Evolutionary conservation across 2,888 invertebrate genomes (phyloP).

Genomic region (Drosophila cracens): DNA sequence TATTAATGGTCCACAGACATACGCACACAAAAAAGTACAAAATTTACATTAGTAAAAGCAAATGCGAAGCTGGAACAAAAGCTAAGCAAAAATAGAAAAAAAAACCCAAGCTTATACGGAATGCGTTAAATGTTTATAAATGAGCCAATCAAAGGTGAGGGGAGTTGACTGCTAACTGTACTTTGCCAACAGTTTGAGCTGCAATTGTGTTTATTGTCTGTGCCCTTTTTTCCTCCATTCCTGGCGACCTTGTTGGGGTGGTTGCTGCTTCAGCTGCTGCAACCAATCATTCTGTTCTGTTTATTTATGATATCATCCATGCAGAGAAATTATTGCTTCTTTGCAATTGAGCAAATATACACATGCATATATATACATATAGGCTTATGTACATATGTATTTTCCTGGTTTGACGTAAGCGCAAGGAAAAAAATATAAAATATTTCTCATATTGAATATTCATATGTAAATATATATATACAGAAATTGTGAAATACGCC

Average conservation of each 20-base stretch:
- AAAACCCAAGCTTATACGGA: slow-evolving; percentile 2
- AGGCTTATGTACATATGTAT: neutral
- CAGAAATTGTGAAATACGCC: neutral
- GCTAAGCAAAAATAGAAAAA: slow-evolving; percentile 9
- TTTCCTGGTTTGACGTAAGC: slow-evolving; percentile 59
- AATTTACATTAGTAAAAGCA: neutral
- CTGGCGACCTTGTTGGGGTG: slow-evolving; percentile 54
- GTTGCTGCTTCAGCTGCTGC: slow-evolving; percentile 27
- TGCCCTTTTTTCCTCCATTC: neutral
- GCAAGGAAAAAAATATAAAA: slow-evolving; percentile 28
- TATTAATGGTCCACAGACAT: slow-evolving; percentile 26
- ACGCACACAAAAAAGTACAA: neutral
- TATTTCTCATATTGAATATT: slow-evolving; percentile 6
- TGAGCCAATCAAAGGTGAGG: slow-evolving; percentile 17
- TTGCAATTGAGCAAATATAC: slow-evolving; percentile 37
- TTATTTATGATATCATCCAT: slow-evolving; percentile 61
- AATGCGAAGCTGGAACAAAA: slow-evolving; percentile 29
- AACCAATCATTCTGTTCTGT: slow-evolving; percentile 43
- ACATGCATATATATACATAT: slow-evolving; percentile 6
- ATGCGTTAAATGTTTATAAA: slow-evolving; percentile 10
- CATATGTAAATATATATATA: neutral
- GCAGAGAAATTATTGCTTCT: slow-evolving; percentile 40
- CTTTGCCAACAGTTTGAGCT: slow-evolving; percentile 41
- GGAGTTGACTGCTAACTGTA: slow-evolving; percentile 39
- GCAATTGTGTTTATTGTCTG: slow-evolving; percentile 37